Percentiles rank a stretch among this genome's conserved stretches.
Conservation (phyloP, 2,888 invertebrate genomes). For the Unio delphinus region DNA sequence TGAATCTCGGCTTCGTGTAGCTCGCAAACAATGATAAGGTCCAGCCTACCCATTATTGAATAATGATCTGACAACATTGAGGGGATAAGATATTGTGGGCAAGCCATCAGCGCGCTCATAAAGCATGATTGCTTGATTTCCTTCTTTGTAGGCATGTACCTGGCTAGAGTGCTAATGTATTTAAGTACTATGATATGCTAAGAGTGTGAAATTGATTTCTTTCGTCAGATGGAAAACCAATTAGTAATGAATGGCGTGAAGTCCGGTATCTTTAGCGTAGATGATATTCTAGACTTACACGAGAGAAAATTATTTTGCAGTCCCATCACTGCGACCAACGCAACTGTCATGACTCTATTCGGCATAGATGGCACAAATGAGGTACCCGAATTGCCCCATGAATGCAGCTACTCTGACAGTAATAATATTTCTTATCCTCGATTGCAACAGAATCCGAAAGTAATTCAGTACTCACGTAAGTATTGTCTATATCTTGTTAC, state of each 20-base stretch:
- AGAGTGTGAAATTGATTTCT: neutral
- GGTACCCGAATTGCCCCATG: constrained; percentile 36
- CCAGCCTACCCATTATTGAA: constrained; percentile 20
- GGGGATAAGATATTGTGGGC: constrained; percentile 36
- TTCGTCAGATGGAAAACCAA: constrained; percentile 51
- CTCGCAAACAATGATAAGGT: neutral
- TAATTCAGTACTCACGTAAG: constrained; percentile 63
- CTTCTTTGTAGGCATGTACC: constrained; percentile 23
- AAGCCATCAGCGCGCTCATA: constrained; percentile 30
- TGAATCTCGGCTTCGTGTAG: neutral
- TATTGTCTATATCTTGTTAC: constrained; percentile 4
- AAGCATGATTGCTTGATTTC: constrained; percentile 39
- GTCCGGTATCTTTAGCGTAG: constrained; percentile 90
- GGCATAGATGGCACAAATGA: constrained; percentile 31
- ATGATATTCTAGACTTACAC: constrained; percentile 92
- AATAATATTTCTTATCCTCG: constrained; percentile 75
- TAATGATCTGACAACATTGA: constrained; percentile 34
- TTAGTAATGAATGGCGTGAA: constrained; percentile 79
- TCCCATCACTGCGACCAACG: constrained; percentile 34
- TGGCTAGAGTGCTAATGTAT: constrained; percentile 18
- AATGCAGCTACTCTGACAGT: constrained; percentile 50
- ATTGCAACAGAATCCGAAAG: constrained; percentile 68
- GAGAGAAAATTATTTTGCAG: constrained; percentile 73
- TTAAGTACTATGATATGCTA: neutral
- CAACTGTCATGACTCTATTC: constrained; percentile 33